Evolutionary conservation across 1,140 invertebrate species (phyloP), one percentile per base, ranked within the genome.

Genomic region (silkworm (Bombyx mori)): DNA sequence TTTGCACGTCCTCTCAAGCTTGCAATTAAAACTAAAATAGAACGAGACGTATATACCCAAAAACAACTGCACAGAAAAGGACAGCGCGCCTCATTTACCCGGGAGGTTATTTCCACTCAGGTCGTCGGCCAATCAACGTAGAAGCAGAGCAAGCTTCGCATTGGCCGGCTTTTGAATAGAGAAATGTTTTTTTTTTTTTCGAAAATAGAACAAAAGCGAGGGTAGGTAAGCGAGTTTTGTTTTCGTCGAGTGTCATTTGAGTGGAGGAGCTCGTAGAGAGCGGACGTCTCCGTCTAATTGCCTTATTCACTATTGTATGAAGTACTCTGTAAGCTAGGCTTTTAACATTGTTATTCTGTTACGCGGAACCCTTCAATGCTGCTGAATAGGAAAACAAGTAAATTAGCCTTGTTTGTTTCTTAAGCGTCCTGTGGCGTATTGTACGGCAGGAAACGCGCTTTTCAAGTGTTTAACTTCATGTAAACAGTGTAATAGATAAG

Each of bases 151-250:
- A 69, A 69, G 77, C 75, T 77, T 73, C 71, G 63, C 79, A 86
- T 84, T 83, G 83, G 83, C 79, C 73, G 71, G 42, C 45, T 54
- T 79, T 79, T 84, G 77, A 86, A 86, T 81, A 81, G 75, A 82
- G 81, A 86, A 76, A 60, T 65, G 65, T 51, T 3, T 47, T 35
- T 35, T 35, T 35, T 73, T 82, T 82, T 83, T 79, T 75, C 66
- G 64, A 76, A 79, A 79, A 68, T 68, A 62, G 69, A 84, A 84
- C 79, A 83, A 86, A 82, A 82, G 77, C 66, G 77, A 77, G 81
- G 81, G 81, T 86, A 86, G 83, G 81, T 86, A 84, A 82, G 75
- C 74, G 78, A 79, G 81, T 86, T 86, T 86, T 86, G 81, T 86
- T 84, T 84, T 73, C 68, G 79, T 84, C 76, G 73, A 84, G 82